A percentile compares a stretch with the other conserved stretches of the same genome.
Evolutionary conservation across 2,113 vertebrate species (phyloP).

Genomic region (Hiodon tergisus): DNA sequence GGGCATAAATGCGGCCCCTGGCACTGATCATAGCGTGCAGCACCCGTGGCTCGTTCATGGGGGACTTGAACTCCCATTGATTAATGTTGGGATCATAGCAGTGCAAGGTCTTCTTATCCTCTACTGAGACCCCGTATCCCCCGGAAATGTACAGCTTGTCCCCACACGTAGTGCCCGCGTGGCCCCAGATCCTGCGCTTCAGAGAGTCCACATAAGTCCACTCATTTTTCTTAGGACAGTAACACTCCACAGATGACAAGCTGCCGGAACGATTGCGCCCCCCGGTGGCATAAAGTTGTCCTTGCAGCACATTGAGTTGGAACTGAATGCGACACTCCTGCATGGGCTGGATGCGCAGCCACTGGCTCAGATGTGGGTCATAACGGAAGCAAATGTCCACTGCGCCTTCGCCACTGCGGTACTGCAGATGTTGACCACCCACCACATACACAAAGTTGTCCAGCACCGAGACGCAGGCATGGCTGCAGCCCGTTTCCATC

Average conservation of each 20-base stretch:
- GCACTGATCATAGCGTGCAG: slow-evolving; percentile 84
- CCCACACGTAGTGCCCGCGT: slow-evolving; percentile 73
- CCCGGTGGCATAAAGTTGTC: slow-evolving; percentile 83
- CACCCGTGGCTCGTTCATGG: slow-evolving; percentile 91
- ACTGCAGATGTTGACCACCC: slow-evolving; percentile 89
- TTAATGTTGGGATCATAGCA: slow-evolving; percentile 75
- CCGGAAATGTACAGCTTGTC: slow-evolving; percentile 84
- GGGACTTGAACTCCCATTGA: slow-evolving; percentile 82
- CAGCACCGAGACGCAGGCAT: slow-evolving; percentile 82
- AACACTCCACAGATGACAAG: slow-evolving; percentile 86
- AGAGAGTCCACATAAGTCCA: slow-evolving; percentile 84
- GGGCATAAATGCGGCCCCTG: slow-evolving; percentile 68
- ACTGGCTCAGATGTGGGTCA: slow-evolving; percentile 82
- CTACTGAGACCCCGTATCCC: slow-evolving; percentile 86
- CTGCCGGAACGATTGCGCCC: slow-evolving; percentile 91
- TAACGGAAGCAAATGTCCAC: slow-evolving; percentile 87
- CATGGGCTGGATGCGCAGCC: slow-evolving; percentile 88
- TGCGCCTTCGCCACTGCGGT: slow-evolving; percentile 89
- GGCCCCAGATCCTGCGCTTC: slow-evolving; percentile 91
- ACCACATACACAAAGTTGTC: slow-evolving; percentile 95
- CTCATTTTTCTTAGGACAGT: slow-evolving; percentile 82
- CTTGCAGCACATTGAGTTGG: slow-evolving; percentile 76
- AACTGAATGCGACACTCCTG: slow-evolving; percentile 95
- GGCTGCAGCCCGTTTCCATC: slow-evolving; percentile 90
- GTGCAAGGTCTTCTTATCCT: slow-evolving; percentile 89